A percentile compares a stretch with the other conserved stretches of the same genome.
These are phyloP conservation scores for Myotis davidii DNA, from an alignment of 2,113 vertebrate genomes.

Conservation along the genomic window DNA sequence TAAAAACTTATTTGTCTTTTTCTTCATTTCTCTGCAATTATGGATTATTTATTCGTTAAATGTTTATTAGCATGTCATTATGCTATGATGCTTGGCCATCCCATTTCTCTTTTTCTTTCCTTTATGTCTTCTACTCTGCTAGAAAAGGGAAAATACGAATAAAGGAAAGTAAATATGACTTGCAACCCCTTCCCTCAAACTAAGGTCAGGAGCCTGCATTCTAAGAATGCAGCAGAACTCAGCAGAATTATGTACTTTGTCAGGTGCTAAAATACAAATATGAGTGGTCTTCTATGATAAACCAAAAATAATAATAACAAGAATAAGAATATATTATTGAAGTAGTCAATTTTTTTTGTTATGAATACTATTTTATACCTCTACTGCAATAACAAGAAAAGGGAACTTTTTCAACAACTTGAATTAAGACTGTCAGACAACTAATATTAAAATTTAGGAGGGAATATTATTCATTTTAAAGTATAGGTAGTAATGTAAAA, in stretches of 20 bases:
- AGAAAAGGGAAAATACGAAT: not conserved
- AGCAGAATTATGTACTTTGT: not conserved
- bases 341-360: not conserved
- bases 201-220: not conserved
- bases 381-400: not conserved
- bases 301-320: not conserved
- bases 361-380: not conserved
- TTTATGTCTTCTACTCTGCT: not conserved
- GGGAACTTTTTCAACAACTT: not conserved
- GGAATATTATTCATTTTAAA: not conserved
- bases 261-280: slow-evolving; percentile 13
- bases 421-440: not conserved
- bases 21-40: not conserved
- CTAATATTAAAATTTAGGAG: not conserved
- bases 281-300: not conserved
- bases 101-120: not conserved
- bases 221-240: not conserved
- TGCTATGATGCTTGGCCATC: not conserved
- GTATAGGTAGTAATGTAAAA: not conserved
- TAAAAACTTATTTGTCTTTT: not conserved
- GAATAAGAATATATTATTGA: not conserved
- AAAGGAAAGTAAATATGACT: not conserved
- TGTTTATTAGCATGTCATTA: not conserved
- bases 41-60: not conserved
- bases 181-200: not conserved